A percentile compares a stretch with the other conserved stretches of the same genome.
Conservation (phyloP, 2,888 invertebrate genomes). For the Hirtodrosophila cameraria region DNA sequence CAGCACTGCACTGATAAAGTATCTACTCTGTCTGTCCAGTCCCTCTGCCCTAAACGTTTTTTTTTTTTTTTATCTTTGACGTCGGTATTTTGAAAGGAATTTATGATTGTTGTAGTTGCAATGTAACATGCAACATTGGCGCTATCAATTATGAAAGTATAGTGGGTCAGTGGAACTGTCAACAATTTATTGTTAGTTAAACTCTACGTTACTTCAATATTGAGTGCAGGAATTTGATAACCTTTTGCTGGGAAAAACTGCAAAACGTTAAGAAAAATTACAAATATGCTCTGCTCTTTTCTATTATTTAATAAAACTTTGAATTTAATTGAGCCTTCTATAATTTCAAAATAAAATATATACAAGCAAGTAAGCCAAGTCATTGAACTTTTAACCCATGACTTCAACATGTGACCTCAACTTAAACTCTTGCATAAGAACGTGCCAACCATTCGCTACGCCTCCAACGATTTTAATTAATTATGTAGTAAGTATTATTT, state of each 20-base stretch:
- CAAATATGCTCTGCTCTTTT: too few relatives aligned
- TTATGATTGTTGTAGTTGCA: conserved; percentile 30
- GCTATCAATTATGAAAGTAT: conserved; percentile 34
- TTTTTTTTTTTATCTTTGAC: too few relatives aligned
- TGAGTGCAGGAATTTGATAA: too few relatives aligned
- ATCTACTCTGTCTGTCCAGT: conserved; percentile 3
- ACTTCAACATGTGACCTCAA: conserved; percentile 19
- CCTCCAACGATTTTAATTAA: conserved; percentile 64
- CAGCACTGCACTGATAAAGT: conserved; percentile 37
- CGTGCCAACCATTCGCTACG: conserved; percentile 66
- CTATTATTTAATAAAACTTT: neutral
- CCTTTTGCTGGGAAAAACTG: too few relatives aligned
- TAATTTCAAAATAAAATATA: conserved; percentile 1
- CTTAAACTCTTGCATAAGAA: conserved; percentile 52
- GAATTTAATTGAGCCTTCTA: conserved; percentile 11
- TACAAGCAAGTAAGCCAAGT: conserved; percentile 16
- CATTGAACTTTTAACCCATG: conserved; percentile 49
- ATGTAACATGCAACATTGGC: conserved; percentile 9
- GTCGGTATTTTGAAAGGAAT: conserved; percentile 50
- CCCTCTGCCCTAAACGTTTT: conserved; percentile 5
- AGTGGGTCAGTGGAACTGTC: conserved; percentile 54
- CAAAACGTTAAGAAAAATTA: too few relatives aligned
- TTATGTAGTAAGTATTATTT: conserved; percentile 45
- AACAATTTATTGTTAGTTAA: conserved; percentile 32
- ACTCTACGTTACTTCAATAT: neutral